A percentile compares a stretch with the other conserved stretches of the same genome.
Conservation (phyloP, 2,888 invertebrate species). For the Reticulitermes lucifugus region DNA sequence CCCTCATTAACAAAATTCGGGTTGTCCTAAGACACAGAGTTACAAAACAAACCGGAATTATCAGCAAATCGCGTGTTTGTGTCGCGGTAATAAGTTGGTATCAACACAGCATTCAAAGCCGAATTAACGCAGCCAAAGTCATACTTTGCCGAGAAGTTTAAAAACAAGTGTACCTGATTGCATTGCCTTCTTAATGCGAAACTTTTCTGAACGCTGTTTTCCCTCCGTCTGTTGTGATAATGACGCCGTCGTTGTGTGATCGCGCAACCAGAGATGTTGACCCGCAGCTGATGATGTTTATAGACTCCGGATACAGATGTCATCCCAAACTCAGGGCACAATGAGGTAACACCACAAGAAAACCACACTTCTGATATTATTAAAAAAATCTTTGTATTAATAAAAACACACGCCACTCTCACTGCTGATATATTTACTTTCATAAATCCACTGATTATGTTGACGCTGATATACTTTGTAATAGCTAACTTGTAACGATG, state of each 20-base stretch:
- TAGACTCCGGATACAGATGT: neutral
- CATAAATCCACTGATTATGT: constrained; percentile 7
- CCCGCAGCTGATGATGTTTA: neutral
- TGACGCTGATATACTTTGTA: neutral
- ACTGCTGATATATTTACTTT: neutral
- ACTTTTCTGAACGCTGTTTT: neutral
- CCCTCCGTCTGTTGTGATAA: neutral
- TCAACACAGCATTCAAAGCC: too few species aligned
- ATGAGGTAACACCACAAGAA: neutral
- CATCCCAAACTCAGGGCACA: constrained; percentile 9
- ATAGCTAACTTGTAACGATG: neutral
- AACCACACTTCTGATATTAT: neutral
- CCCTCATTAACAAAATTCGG: too few species aligned
- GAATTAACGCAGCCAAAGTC: too few species aligned
- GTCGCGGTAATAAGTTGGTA: too few species aligned
- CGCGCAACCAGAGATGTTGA: neutral
- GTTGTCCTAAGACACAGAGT: too few species aligned
- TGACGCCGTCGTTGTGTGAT: neutral
- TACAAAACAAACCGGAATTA: too few species aligned
- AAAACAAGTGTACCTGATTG: constrained; percentile 42
- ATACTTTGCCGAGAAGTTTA: too few species aligned
- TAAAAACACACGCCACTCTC: constrained; percentile 14
- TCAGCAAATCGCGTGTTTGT: too few species aligned
- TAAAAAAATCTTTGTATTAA: neutral
- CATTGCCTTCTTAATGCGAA: constrained; percentile 41